Evolutionary conservation across 2,113 vertebrate genomes (phyloP).

Genomic region (Dipodomys merriami): DNA sequence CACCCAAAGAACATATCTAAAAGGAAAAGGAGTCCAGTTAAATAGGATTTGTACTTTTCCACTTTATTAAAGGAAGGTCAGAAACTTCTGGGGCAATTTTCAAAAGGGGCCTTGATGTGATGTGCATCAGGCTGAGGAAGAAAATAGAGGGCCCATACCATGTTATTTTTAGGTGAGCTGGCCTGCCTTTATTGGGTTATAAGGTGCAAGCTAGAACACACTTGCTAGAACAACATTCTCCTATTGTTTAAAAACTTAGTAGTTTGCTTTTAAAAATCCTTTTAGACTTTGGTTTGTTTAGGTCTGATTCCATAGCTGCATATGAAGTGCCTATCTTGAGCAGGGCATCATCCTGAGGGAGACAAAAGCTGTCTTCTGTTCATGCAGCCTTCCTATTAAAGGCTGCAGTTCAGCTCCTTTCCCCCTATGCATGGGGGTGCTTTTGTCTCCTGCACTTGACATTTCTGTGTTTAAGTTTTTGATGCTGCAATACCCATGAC

Average conservation of each 20-base stretch:
- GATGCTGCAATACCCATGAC: background rate
- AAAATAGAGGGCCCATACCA: background rate
- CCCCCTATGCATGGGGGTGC: rapidly evolving
- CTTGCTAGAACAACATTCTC: background rate
- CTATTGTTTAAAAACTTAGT: background rate
- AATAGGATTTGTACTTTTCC: background rate
- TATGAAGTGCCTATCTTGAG: background rate
- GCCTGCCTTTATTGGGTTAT: background rate
- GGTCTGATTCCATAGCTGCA: background rate
- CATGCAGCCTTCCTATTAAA: background rate
- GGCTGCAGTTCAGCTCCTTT: background rate
- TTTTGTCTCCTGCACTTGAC: background rate
- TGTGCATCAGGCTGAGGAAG: too few relatives aligned
- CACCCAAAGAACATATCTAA: background rate
- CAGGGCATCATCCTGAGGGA: background rate
- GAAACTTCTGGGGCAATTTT: slow-evolving; percentile 20
- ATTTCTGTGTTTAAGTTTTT: background rate
- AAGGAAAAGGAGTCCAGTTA: background rate
- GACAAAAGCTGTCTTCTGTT: background rate
- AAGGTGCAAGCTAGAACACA: background rate
- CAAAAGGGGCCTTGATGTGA: background rate
- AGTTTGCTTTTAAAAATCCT: background rate
- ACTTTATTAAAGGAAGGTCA: slow-evolving; percentile 2
- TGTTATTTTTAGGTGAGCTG: background rate
- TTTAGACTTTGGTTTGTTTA: slow-evolving; percentile 18